Percentiles rank a stretch among this genome's conserved stretches.
Conservation (phyloP, 2,888 invertebrate species). For the Chrysolina americana region DNA sequence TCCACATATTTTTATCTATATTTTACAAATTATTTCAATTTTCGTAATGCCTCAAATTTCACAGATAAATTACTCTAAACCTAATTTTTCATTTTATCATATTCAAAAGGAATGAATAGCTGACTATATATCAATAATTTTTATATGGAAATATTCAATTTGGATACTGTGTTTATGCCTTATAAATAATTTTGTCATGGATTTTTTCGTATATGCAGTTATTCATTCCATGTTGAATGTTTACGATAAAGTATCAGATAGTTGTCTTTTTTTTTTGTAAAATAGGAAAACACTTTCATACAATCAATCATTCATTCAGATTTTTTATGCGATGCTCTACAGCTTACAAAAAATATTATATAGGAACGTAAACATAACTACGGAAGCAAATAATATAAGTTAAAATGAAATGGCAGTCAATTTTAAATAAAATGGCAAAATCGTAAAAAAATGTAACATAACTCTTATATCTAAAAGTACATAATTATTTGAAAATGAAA, state of each 20-base stretch:
- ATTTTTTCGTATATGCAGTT: constrained; percentile 7
- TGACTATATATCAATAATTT: constrained; percentile 36
- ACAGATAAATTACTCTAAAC: constrained; percentile 62
- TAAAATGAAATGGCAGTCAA: constrained; percentile 65
- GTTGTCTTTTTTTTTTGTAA: constrained; percentile 4
- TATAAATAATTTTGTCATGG: constrained; percentile 35
- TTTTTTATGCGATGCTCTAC: constrained; percentile 56
- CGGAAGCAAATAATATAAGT: constrained; percentile 61
- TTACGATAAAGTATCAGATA: neutral
- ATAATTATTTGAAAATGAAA: constrained; percentile 41
- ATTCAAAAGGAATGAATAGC: constrained; percentile 42
- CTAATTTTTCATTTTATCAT: constrained; percentile 55
- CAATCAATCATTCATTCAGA: constrained; percentile 53
- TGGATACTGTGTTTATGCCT: constrained; percentile 35
- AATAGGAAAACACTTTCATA: constrained; percentile 42
- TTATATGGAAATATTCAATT: constrained; percentile 33
- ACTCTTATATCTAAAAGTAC: constrained; percentile 49
- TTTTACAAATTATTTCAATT: constrained; percentile 61
- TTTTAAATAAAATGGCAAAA: constrained; percentile 63
- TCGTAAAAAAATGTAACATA: constrained; percentile 58
- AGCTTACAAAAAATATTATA: constrained; percentile 58
- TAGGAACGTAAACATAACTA: constrained; percentile 65
- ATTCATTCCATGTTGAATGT: neutral
- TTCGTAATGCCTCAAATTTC: constrained; percentile 62
- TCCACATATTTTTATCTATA: constrained; percentile 62